Percentiles rank a stretch among this genome's conserved stretches.
These are phyloP conservation scores for Crotalus helleri DNA, from an alignment of 2,113 vertebrate species.

Conservation along the genomic window DNA sequence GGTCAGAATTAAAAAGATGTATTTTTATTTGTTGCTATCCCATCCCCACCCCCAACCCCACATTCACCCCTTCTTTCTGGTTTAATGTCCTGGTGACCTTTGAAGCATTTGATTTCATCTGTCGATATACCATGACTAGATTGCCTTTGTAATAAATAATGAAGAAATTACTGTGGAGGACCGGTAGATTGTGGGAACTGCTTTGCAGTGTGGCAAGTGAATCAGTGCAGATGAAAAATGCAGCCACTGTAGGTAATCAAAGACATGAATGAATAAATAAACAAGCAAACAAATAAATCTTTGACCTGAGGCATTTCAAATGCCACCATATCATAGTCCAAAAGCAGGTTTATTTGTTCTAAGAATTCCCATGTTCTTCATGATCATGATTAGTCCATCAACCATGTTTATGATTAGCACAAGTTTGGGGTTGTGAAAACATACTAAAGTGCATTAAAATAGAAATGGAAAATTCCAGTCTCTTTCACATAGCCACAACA, in stretches of 20 bases:
- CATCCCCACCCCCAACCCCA: neutral
- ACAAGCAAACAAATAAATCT: neutral
- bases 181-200: slow-evolving; percentile 32
- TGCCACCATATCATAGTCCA: neutral
- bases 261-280: neutral
- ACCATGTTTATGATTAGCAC: neutral
- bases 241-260: slow-evolving; percentile 11
- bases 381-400: neutral
- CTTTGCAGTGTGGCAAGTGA: slow-evolving; percentile 44
- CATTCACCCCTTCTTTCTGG: slow-evolving; percentile 58
- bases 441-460: neutral
- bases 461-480: neutral
- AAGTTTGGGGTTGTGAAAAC: neutral
- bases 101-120: slow-evolving; percentile 68
- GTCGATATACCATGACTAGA: slow-evolving; percentile 60
- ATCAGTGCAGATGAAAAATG: slow-evolving; percentile 13
- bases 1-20: slow-evolving; percentile 75
- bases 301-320: neutral
- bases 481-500: neutral
- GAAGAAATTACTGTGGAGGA: slow-evolving; percentile 56
- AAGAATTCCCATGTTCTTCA: neutral
- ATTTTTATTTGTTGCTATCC: slow-evolving; percentile 69
- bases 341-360: neutral
- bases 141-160: slow-evolving; percentile 72
- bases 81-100: slow-evolving; percentile 69